Percentiles rank a stretch among this genome's conserved stretches.
Evolutionary conservation across 2,797 vertebrate genomes (phyloP).

Genomic region (Sebastolobus altivelis): DNA sequence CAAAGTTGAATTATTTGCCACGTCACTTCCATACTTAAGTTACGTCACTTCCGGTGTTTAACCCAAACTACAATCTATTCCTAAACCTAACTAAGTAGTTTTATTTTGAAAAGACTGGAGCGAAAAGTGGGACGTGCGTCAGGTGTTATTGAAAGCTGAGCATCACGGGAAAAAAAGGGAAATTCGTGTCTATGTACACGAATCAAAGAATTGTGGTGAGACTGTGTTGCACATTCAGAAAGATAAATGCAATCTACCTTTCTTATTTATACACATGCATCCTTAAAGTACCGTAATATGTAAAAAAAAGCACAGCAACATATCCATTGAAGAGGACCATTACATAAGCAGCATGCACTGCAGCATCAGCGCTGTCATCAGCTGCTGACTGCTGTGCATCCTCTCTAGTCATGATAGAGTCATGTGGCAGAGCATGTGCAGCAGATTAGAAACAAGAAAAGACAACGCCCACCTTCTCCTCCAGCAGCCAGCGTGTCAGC

Average conservation of each 20-base stretch:
- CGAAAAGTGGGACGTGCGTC: too few relatives aligned
- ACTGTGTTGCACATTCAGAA: background rate
- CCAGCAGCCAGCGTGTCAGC: slow-evolving; percentile 83
- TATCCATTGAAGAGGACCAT: background rate
- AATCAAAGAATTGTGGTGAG: too few relatives aligned
- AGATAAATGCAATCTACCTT: background rate
- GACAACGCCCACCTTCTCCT: slow-evolving; percentile 86
- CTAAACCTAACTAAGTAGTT: too few relatives aligned
- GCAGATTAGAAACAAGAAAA: slow-evolving; percentile 57
- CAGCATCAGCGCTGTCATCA: slow-evolving; percentile 26
- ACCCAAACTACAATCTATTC: too few relatives aligned
- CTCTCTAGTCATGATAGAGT: slow-evolving; percentile 52
- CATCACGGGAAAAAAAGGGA: too few relatives aligned
- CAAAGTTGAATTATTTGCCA: too few relatives aligned
- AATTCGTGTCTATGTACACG: too few relatives aligned
- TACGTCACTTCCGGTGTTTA: too few relatives aligned
- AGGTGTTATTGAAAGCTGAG: too few relatives aligned
- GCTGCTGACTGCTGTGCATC: slow-evolving; percentile 33
- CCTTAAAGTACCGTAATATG: background rate
- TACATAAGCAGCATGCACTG: slow-evolving; percentile 43
- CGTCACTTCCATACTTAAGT: fast-evolving
- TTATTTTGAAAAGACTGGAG: too few relatives aligned
- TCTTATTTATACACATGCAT: background rate
- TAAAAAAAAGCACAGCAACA: slow-evolving; percentile 1
- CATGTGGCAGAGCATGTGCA: slow-evolving; percentile 75